Conservation (phyloP, 2,888 invertebrate species). For the Drepana falcataria region DNA sequence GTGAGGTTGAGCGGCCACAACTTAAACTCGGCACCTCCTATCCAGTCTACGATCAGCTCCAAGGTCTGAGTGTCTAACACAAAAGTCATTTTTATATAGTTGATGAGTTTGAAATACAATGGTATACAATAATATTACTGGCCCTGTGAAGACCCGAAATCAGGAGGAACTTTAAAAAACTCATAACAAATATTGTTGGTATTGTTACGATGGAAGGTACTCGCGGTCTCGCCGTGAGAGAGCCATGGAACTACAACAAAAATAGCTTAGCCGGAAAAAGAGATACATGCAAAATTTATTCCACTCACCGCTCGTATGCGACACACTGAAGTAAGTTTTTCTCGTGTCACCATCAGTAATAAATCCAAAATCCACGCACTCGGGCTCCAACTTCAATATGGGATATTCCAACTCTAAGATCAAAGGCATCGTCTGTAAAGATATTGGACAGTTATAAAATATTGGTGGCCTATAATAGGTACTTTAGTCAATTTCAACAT, state of each 20-base stretch:
- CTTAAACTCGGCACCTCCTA: constrained; percentile 33
- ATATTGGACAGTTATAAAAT: background rate
- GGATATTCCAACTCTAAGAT: constrained; percentile 48
- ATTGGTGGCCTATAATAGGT: too few species aligned
- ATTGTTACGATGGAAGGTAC: too few species aligned
- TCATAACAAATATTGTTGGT: too few species aligned
- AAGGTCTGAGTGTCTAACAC: constrained; percentile 30
- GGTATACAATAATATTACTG: too few species aligned
- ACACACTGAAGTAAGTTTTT: constrained; percentile 48
- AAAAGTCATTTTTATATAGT: background rate
- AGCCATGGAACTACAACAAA: too few species aligned
- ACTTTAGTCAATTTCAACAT: too few species aligned
- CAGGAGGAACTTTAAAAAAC: too few species aligned
- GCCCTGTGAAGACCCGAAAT: too few species aligned
- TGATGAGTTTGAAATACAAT: too few species aligned
- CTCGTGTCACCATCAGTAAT: constrained; percentile 47
- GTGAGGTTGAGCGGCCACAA: constrained; percentile 36
- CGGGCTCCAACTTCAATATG: constrained; percentile 31
- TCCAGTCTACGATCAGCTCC: constrained; percentile 29
- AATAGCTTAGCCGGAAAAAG: too few species aligned
- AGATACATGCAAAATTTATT: background rate
- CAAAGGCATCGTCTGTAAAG: constrained; percentile 38
- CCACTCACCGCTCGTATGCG: constrained; percentile 53
- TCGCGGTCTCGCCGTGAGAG: too few species aligned
- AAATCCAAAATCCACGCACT: constrained; percentile 41